Conservation (phyloP, 2,797 vertebrate species). For the Pangasius macronema region DNA sequence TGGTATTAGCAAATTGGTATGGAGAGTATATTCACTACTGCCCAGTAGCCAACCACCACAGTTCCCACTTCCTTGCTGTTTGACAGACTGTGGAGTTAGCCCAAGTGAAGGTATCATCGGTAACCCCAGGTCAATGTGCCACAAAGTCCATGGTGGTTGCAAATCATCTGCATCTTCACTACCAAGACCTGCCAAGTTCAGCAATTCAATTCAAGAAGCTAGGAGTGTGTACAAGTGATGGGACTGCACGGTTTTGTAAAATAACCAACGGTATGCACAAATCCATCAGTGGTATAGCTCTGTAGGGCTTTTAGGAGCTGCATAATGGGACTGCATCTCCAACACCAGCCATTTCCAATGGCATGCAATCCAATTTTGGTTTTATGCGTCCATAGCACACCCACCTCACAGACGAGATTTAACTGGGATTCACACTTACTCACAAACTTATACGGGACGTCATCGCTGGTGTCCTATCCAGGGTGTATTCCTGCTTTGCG, state of each 20-base stretch:
- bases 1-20: not conserved
- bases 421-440: too few relatives aligned
- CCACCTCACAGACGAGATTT: too few relatives aligned
- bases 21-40: not conserved
- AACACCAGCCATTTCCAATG: not conserved
- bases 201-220: not conserved
- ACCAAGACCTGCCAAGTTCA: not conserved
- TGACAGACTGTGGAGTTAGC: not conserved
- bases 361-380: not conserved
- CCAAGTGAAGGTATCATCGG: not conserved
- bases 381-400: too few relatives aligned
- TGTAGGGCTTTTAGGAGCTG: not conserved
- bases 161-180: not conserved
- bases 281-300: not conserved
- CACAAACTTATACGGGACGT: too few relatives aligned
- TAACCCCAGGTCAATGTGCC: not conserved
- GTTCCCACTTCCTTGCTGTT: not conserved
- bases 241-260: not conserved
- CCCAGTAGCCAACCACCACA: not conserved
- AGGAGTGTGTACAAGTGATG: not conserved
- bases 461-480: not conserved
- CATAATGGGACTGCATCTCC: not conserved
- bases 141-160: not conserved
- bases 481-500: too few relatives aligned
- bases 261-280: not conserved